These are phyloP conservation scores for Scomberomorus guttatus DNA, from an alignment of 2,797 vertebrate genomes.

Conservation along the genomic window DNA sequence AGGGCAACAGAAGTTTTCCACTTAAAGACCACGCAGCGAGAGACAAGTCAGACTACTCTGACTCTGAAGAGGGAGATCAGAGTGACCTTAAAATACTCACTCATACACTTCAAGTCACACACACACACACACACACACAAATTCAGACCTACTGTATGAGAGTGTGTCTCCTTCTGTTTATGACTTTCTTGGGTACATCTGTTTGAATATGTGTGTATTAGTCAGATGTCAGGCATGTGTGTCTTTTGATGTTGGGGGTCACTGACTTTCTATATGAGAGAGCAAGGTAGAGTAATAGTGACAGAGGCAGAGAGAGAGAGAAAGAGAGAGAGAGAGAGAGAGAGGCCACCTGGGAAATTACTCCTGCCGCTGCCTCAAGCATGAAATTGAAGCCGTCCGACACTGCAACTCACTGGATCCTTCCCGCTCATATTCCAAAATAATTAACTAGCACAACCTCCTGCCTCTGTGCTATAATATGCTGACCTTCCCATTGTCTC, in stretches of 20 bases:
- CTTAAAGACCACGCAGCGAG: conserved; percentile 28
- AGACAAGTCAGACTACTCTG: conserved; percentile 40
- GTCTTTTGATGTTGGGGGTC: conserved; percentile 40
- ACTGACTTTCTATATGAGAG: conserved; percentile 40
- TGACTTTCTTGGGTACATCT: conserved; percentile 2
- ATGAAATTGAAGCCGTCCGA: conserved; percentile 88
- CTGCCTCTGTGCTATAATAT: conserved; percentile 57
- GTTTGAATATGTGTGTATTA: conserved; percentile 12
- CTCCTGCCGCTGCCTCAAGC: conserved; percentile 80
- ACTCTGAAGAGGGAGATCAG: conserved; percentile 37
- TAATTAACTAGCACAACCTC: conserved; percentile 82
- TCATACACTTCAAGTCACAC: neutral
- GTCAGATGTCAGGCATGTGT: neutral
- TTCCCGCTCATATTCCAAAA: conserved; percentile 82
- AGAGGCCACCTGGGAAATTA: conserved; percentile 86
- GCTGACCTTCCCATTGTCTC: conserved; percentile 67
- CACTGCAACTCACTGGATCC: conserved; percentile 78
- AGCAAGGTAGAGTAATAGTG: conserved; percentile 1
- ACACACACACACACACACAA: neutral
- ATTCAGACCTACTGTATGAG: neutral
- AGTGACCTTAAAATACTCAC: conserved; percentile 25
- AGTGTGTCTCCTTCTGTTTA: neutral
- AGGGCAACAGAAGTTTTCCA: conserved; percentile 26
- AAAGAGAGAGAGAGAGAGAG: conserved; percentile 16
- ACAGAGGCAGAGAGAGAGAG: conserved; percentile 10